phyloP scores from a whole-genome alignment of 2,888 invertebrate genomes.

The Coleophora flavipennella region DNA sequence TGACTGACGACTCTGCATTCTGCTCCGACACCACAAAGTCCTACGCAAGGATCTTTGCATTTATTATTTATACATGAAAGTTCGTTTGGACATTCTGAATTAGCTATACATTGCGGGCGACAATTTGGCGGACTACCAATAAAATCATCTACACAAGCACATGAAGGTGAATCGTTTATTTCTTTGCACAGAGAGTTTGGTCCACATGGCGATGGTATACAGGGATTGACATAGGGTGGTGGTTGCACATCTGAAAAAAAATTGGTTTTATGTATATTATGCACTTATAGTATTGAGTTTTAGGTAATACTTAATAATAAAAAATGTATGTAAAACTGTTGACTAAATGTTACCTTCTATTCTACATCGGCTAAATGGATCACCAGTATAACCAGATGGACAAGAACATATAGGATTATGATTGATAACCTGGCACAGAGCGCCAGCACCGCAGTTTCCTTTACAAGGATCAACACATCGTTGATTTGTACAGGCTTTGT shows the following conservation, averaged over 20 bases:
- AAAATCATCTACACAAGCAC: slow-evolving; percentile 79
- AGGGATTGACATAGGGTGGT: slow-evolving; percentile 64
- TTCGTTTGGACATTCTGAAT: slow-evolving; percentile 80
- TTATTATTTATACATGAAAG: slow-evolving; percentile 81
- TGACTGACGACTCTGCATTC: slow-evolving; percentile 83
- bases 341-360: slow-evolving; percentile 73
- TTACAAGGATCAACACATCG: slow-evolving; percentile 82
- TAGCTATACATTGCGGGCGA: slow-evolving; percentile 81
- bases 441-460: slow-evolving; percentile 80
- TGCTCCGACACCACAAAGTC: slow-evolving; percentile 80
- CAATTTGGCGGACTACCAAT: slow-evolving; percentile 81
- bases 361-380: slow-evolving; percentile 80
- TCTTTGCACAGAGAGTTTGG: slow-evolving; percentile 77
- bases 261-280: not conserved
- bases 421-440: slow-evolving; percentile 80
- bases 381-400: slow-evolving; percentile 76
- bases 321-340: too few relatives aligned
- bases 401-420: slow-evolving; percentile 83
- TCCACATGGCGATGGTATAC: slow-evolving; percentile 84
- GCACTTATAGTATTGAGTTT: too few relatives aligned
- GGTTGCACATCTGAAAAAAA: slow-evolving; percentile 38
- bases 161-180: slow-evolving; percentile 76
- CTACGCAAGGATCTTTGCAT: slow-evolving; percentile 82
- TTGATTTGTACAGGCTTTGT: slow-evolving; percentile 79
- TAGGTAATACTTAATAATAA: too few relatives aligned